These are phyloP conservation scores for Fregata magnificens DNA, from an alignment of 2,113 vertebrate genomes.

Conservation along the genomic window DNA sequence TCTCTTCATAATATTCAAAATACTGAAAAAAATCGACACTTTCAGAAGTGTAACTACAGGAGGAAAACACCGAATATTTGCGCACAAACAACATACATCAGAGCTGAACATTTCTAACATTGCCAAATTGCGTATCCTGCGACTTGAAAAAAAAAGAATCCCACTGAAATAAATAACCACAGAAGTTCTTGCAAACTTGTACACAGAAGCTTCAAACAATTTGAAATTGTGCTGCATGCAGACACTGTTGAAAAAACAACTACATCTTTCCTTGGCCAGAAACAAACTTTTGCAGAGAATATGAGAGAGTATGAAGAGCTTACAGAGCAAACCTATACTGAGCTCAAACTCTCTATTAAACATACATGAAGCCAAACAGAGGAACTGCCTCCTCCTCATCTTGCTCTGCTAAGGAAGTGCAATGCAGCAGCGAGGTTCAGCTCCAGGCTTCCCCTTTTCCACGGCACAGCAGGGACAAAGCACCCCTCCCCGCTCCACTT, in stretches of 20 bases:
- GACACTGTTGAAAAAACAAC: neutral
- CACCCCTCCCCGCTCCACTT: neutral
- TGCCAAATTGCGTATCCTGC: neutral
- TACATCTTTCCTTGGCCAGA: neutral
- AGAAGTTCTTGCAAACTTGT: neutral
- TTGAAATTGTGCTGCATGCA: neutral
- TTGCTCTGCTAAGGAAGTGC: neutral
- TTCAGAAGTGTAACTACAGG: accelerated
- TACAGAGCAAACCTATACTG: neutral
- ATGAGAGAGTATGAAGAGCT: neutral
- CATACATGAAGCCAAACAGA: neutral
- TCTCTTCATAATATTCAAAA: neutral
- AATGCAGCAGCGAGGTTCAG: accelerated
- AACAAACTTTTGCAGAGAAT: neutral
- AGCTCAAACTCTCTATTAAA: neutral
- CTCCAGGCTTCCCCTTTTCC: conserved; percentile 31
- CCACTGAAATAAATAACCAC: neutral
- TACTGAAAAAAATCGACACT: neutral
- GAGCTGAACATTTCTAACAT: neutral
- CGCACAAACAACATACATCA: neutral
- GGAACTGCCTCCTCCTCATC: neutral
- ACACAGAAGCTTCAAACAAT: neutral
- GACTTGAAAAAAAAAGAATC: neutral
- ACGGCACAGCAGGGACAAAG: accelerated
- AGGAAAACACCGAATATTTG: neutral